Base-by-base conservation (phyloP, 2,797 vertebrate genomes). In the Chaunax sp. region DNA sequence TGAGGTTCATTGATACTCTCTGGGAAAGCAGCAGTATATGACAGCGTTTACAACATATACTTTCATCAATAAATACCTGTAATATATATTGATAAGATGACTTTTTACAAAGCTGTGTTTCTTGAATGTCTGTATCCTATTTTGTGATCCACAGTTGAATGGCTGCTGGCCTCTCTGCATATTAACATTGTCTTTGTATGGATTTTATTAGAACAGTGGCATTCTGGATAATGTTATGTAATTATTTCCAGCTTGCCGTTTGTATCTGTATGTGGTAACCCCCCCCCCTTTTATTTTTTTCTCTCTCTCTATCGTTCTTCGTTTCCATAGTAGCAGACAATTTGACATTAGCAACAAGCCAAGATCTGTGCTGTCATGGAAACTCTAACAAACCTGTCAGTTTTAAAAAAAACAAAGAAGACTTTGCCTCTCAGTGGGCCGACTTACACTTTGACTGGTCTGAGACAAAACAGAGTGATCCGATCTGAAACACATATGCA, bases 261-360 rank as follows among this genome's bases (percentile, higher is more conserved):
- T 10, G 13, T 10, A 16, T 51, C 11, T 56, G 16, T 38, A 11
- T 59, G 51, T 44, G 35, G n/a, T n/a, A n/a, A 37, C 12, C 9
- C 9, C 28, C 28, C 5, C 28, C 9, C 9, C 9, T 30, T 30
- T 30, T 30, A 6, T 38, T 7, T 38, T 14, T 40, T 12, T 16
- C 22, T 51, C 51, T 64, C 7, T 52, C 49, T 52, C 8, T 37
- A 56, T 64, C 14, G 49, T 40, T 77, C 56, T 69, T 73, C 7
- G 69, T 88, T 86, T 80, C 81, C 30, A n/a, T 75, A 64, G 82
- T 77, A 68, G 70, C 67, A 83, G 68, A 83, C 83, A 75, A 64
- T 82, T 71, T 85, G 80, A 87, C 74, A 81, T 80, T 74, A 80
- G 83, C 82, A 88, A 88, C 84, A 64, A 69, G 70, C 71, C 60